Conservation (phyloP, 2,888 invertebrate species). For the Philopedon plagiatum region DNA sequence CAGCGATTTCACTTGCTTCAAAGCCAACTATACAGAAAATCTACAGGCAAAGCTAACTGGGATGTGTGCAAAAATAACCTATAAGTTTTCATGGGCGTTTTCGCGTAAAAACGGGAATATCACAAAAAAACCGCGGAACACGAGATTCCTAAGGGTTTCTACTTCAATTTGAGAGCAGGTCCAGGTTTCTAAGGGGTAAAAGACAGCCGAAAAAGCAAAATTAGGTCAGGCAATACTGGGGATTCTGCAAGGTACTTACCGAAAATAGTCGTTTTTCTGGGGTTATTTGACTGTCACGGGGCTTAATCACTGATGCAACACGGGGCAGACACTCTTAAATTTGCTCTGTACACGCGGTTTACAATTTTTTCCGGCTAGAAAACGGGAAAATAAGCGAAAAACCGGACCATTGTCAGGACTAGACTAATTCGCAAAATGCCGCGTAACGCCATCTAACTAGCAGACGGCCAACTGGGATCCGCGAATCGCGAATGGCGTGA, state of each 20-base stretch:
- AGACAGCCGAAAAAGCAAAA: conserved; percentile 36
- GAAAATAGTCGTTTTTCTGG: conserved; percentile 27
- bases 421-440: conserved; percentile 32
- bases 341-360: conserved; percentile 5
- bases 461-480: conserved; percentile 38
- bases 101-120: conserved; percentile 20
- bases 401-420: conserved; percentile 32
- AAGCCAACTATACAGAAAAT: conserved; percentile 35
- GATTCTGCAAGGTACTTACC: conserved; percentile 44
- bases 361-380: conserved; percentile 35
- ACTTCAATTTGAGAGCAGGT: neutral
- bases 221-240: conserved; percentile 45
- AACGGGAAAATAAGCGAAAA: conserved; percentile 39
- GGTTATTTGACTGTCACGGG: conserved; percentile 33
- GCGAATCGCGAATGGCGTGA: conserved; percentile 46
- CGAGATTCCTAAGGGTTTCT: neutral
- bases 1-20: conserved; percentile 30
- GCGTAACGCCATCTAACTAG: conserved; percentile 44
- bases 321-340: conserved; percentile 20
- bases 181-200: conserved; percentile 18
- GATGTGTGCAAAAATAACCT: conserved; percentile 50
- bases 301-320: conserved; percentile 5
- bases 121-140: neutral
- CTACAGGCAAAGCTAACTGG: conserved; percentile 24
- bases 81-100: conserved; percentile 39